A percentile compares a stretch with the other conserved stretches of the same genome.
These are phyloP conservation scores for Drosophila elegans DNA, from an alignment of 1,140 invertebrate genomes.

Conservation along the genomic window DNA sequence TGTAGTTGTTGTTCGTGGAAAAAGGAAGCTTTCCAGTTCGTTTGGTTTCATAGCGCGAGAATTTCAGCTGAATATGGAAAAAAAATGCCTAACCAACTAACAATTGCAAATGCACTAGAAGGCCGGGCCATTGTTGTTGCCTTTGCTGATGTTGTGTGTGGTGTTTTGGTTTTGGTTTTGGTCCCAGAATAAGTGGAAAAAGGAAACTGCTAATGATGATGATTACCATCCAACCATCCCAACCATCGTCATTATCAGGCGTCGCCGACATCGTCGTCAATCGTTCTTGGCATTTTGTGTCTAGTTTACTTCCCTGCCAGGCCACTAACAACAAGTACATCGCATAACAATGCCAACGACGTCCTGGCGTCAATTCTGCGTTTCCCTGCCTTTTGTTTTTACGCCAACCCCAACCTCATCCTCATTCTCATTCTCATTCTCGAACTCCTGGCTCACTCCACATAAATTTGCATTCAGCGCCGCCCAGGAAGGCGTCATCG, in stretches of 20 bases:
- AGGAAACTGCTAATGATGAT: slow-evolving; percentile 54
- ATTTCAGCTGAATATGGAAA: slow-evolving; percentile 46
- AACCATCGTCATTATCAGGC: slow-evolving; percentile 34
- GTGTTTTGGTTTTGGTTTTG: slow-evolving; percentile 3
- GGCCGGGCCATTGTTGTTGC: slow-evolving; percentile 48
- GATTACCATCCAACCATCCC: slow-evolving; percentile 33
- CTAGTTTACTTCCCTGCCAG: slow-evolving; percentile 20
- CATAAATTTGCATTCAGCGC: slow-evolving; percentile 39
- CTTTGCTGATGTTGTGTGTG: background rate
- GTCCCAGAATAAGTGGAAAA: slow-evolving; percentile 22
- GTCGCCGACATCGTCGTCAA: slow-evolving; percentile 30
- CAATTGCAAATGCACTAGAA: slow-evolving; percentile 40
- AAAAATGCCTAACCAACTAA: slow-evolving; percentile 13
- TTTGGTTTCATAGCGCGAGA: slow-evolving; percentile 70
- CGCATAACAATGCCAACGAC: slow-evolving; percentile 36
- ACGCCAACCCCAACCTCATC: background rate
- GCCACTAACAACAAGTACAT: slow-evolving; percentile 2
- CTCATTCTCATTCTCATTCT: background rate
- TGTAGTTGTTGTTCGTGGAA: slow-evolving; percentile 35
- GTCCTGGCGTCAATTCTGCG: slow-evolving; percentile 44
- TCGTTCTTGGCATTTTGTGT: slow-evolving; percentile 41
- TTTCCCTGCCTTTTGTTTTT: slow-evolving; percentile 1
- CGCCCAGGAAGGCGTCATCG: slow-evolving; percentile 8
- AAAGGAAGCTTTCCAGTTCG: slow-evolving; percentile 80
- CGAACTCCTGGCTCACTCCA: slow-evolving; percentile 3